These are phyloP conservation scores for Cnemophilus loriae DNA, from an alignment of 2,113 vertebrate genomes.

Conservation along the genomic window DNA sequence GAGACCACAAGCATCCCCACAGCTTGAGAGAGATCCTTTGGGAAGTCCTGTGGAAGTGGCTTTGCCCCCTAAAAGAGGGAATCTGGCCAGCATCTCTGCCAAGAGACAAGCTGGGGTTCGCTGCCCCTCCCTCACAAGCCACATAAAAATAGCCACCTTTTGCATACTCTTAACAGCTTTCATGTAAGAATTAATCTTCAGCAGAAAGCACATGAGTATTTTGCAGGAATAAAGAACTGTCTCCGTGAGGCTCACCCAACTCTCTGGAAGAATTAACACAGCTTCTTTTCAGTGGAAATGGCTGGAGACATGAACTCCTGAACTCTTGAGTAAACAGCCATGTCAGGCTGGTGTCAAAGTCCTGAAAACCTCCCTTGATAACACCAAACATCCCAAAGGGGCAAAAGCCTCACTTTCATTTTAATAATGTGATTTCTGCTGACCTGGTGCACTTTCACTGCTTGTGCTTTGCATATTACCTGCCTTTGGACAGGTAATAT, in stretches of 20 bases:
- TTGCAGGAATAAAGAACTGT: background rate
- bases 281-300: background rate
- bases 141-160: background rate
- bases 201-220: background rate
- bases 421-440: background rate
- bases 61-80: background rate
- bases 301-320: background rate
- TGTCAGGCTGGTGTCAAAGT: background rate
- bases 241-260: accelerated
- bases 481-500: background rate
- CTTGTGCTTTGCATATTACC: background rate
- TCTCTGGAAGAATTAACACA: background rate
- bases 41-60: accelerated
- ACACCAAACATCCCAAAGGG: accelerated
- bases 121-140: background rate
- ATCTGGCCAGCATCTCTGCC: background rate
- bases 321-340: background rate
- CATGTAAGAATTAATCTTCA: background rate
- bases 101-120: background rate
- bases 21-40: background rate
- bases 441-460: background rate
- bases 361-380: background rate
- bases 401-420: background rate
- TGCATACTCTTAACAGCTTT: background rate
- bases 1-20: background rate